These are phyloP conservation scores for Campoletis sonorensis DNA, from an alignment of 1,140 invertebrate species.

Conservation along the genomic window DNA sequence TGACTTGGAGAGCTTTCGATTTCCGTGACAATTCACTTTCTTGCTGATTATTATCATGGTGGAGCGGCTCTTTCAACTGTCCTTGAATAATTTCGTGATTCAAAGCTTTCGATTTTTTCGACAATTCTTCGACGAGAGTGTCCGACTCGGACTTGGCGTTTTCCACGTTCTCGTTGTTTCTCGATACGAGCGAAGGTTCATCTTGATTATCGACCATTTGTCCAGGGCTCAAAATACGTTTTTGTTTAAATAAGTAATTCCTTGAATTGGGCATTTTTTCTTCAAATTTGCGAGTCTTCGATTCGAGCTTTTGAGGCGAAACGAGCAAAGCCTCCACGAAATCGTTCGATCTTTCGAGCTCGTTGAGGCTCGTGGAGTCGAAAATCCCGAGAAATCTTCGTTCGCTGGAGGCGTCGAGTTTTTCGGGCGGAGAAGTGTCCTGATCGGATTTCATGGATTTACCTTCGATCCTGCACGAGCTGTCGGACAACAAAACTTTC, in stretches of 20 bases:
- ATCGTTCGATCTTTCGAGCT: constrained; percentile 50
- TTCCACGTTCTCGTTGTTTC: constrained; percentile 39
- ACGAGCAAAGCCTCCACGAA: constrained; percentile 25
- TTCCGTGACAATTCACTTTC: constrained; percentile 51
- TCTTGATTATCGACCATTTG: not conserved
- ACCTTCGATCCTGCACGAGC: constrained; percentile 53
- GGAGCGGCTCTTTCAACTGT: constrained; percentile 35
- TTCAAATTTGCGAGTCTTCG: constrained; percentile 70
- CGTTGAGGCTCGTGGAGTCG: constrained; percentile 45
- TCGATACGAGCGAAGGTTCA: not conserved
- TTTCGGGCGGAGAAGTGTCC: constrained; percentile 51
- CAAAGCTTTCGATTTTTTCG: constrained; percentile 60
- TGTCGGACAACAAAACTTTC: constrained; percentile 59
- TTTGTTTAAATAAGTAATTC: constrained; percentile 59
- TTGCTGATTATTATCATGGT: constrained; percentile 25
- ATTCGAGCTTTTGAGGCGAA: constrained; percentile 62
- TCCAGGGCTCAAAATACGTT: constrained; percentile 30
- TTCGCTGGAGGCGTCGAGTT: constrained; percentile 53
- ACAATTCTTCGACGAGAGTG: constrained; percentile 68
- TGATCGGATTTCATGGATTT: constrained; percentile 46
- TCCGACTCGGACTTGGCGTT: constrained; percentile 69
- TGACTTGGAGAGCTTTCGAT: constrained; percentile 58
- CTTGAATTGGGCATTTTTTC: constrained; percentile 72
- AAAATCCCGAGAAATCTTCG: constrained; percentile 54
- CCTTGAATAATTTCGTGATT: not conserved